phyloP scores from a whole-genome alignment of 2,888 invertebrate species.

The Gonocerus acuteangulatus region DNA sequence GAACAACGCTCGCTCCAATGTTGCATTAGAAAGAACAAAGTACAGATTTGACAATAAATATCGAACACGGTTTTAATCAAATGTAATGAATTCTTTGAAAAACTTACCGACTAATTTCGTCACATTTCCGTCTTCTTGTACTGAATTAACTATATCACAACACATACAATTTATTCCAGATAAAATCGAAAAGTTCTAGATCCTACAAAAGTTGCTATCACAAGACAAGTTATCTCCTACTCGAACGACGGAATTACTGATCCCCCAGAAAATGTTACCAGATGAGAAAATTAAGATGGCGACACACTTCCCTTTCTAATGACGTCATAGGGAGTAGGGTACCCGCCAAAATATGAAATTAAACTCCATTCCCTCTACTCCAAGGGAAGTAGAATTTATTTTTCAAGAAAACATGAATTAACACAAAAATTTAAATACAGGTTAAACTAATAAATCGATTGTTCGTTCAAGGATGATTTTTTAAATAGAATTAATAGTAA shows the following conservation, averaged over 20 bases:
- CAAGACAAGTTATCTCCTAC: slow-evolving; percentile 14
- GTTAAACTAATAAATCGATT: no score
- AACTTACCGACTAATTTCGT: slow-evolving; percentile 16
- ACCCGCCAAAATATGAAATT: slow-evolving; percentile 17
- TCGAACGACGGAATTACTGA: slow-evolving; percentile 22
- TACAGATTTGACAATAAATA: slow-evolving; percentile 9
- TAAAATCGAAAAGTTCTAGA: slow-evolving; percentile 10
- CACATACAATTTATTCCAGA: slow-evolving; percentile 13
- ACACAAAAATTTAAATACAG: no score
- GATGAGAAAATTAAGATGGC: slow-evolving; percentile 26
- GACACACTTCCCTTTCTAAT: slow-evolving; percentile 12
- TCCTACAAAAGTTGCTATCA: slow-evolving; percentile 17
- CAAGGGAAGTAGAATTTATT: not conserved
- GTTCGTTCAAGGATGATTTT: no score
- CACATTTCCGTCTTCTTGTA: slow-evolving; percentile 22
- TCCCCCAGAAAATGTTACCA: slow-evolving; percentile 20
- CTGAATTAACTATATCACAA: not conserved
- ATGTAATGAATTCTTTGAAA: not conserved
- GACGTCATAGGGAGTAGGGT: slow-evolving; percentile 1
- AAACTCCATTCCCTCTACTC: not conserved
- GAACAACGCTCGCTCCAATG: no score
- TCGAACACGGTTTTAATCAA: not conserved
- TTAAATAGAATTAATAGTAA: no score
- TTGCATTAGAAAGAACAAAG: not conserved
- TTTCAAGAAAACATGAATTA: no score